These are phyloP conservation scores for Silurus glanis DNA, from an alignment of 2,113 vertebrate genomes.

Conservation along the genomic window DNA sequence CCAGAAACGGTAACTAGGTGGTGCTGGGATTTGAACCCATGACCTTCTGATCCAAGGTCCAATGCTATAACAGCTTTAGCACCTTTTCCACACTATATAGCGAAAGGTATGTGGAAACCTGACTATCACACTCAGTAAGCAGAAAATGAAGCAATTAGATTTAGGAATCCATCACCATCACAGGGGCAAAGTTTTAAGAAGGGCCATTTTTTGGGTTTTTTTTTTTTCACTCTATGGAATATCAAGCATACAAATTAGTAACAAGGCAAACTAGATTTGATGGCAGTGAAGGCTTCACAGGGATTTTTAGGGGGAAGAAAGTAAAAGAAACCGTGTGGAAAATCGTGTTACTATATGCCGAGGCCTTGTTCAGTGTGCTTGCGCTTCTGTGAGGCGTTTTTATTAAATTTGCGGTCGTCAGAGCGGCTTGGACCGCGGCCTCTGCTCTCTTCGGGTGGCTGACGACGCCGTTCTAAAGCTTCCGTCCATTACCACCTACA, in stretches of 20 bases:
- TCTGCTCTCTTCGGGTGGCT: conserved; percentile 22
- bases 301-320: neutral
- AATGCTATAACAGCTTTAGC: too few species aligned
- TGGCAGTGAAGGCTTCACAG: neutral
- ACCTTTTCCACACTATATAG: too few species aligned
- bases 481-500: conserved; percentile 42
- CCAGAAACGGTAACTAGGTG: too few species aligned
- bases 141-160: neutral
- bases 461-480: conserved; percentile 7
- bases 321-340: conserved; percentile 18
- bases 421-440: conserved; percentile 28
- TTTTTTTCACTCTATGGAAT: too few species aligned
- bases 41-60: too few species aligned
- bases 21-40: too few species aligned
- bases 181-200: too few species aligned
- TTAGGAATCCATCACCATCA: neutral
- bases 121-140: neutral
- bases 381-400: conserved; percentile 19
- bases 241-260: neutral
- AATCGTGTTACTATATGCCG: neutral
- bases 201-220: too few species aligned
- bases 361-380: conserved; percentile 7
- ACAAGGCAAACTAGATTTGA: neutral
- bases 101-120: too few species aligned
- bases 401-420: conserved; percentile 31